phyloP scores from a whole-genome alignment of 2,113 vertebrate genomes.

The Ochotona curzoniae region DNA sequence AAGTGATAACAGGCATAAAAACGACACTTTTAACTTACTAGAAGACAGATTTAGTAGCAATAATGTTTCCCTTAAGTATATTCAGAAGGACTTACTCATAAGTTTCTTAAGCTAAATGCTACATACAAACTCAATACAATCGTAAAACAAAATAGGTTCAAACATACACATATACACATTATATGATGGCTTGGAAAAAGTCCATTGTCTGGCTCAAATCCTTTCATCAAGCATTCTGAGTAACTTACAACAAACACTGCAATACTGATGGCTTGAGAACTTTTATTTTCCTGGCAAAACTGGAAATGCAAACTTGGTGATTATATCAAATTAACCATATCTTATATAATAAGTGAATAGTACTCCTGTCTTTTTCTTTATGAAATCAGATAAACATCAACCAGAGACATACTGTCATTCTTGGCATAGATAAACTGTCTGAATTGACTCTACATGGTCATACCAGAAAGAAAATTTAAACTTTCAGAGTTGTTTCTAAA shows the following conservation, averaged over 20 bases:
- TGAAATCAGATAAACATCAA: not conserved
- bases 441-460: not conserved
- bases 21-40: not conserved
- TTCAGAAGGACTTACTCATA: not conserved
- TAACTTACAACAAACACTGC: not conserved
- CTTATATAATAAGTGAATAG: not conserved
- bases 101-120: conserved; percentile 12
- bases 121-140: not conserved
- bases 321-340: not conserved
- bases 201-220: conserved; percentile 7
- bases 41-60: not conserved
- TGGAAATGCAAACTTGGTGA: not conserved
- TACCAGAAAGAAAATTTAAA: not conserved
- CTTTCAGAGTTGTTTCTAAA: not conserved
- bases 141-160: conserved; percentile 20
- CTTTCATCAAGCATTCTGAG: not conserved
- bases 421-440: not conserved
- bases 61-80: not conserved
- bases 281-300: not conserved
- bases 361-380: not conserved
- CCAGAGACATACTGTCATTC: not conserved
- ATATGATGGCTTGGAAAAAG: not conserved
- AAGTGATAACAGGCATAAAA: not conserved
- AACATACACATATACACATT: not conserved
- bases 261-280: not conserved